Conservation (phyloP, 1,140 invertebrate genomes). For the Cydia pomonella region DNA sequence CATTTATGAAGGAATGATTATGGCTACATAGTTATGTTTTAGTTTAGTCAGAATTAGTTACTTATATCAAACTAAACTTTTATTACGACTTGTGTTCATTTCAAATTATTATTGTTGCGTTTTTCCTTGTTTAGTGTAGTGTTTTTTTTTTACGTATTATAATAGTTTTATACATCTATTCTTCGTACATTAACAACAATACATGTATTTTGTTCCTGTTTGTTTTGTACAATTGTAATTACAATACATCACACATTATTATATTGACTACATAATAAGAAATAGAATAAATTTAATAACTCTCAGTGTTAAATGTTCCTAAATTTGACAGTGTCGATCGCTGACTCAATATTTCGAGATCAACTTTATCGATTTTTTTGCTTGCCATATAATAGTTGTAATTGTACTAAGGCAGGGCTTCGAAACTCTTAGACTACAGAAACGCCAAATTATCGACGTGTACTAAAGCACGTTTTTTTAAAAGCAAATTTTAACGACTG, state of each 20-base stretch:
- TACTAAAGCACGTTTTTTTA: background rate
- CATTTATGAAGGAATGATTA: conserved; percentile 68
- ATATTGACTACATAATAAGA: conserved; percentile 67
- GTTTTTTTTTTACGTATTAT: conserved; percentile 43
- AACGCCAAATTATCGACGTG: conserved; percentile 22
- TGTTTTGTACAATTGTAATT: conserved; percentile 55
- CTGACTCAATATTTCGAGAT: conserved; percentile 54
- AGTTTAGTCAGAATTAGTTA: conserved; percentile 68
- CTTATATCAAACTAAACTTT: conserved; percentile 57
- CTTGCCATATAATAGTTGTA: conserved; percentile 72
- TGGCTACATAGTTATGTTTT: conserved; percentile 71
- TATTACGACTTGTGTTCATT: conserved; percentile 73
- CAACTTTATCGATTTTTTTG: conserved; percentile 58
- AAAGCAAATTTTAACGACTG: conserved; percentile 7
- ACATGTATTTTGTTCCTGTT: conserved; percentile 54
- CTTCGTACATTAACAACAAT: conserved; percentile 47
- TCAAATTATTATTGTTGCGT: conserved; percentile 50
- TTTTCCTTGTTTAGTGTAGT: conserved; percentile 42
- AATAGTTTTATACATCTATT: conserved; percentile 32
- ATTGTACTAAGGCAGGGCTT: conserved; percentile 36
- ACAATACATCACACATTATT: conserved; percentile 54
- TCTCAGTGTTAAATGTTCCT: conserved; percentile 80
- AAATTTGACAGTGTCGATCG: conserved; percentile 76
- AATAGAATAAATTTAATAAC: conserved; percentile 76
- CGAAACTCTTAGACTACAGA: conserved; percentile 18